Percentiles rank a stretch among this genome's conserved stretches.
Conservation (phyloP, 2,113 vertebrate genomes). For the Melanerpes aurifrons region DNA sequence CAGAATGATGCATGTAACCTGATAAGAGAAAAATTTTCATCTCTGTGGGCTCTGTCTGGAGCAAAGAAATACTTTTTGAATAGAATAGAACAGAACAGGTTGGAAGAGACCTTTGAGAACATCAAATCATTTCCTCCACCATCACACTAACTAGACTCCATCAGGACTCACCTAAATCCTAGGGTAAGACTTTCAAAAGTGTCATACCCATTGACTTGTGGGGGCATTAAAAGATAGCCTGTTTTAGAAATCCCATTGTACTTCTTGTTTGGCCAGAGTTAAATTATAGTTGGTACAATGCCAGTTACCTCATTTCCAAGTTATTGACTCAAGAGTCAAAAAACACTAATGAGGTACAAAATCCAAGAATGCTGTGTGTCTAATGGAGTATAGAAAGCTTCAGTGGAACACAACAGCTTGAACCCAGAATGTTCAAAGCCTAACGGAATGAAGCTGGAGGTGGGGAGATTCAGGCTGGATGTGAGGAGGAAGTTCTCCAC, state of each 20-base stretch:
- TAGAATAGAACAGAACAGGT: too few relatives aligned
- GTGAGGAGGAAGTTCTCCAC: too few relatives aligned
- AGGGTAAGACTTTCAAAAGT: background rate
- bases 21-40: background rate
- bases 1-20: background rate
- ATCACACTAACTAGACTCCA: background rate
- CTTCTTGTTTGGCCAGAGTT: background rate
- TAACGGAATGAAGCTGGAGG: too few relatives aligned
- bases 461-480: too few relatives aligned
- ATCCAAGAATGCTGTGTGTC: background rate
- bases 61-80: background rate
- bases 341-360: background rate
- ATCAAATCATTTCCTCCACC: background rate
- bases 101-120: too few relatives aligned
- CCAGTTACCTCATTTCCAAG: background rate
- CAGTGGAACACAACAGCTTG: background rate
- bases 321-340: background rate
- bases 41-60: background rate
- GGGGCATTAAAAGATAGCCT: background rate
- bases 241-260: too few relatives aligned
- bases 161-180: background rate
- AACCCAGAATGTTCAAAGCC: background rate
- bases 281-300: background rate
- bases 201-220: background rate
- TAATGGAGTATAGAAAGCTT: background rate